Conservation (phyloP, 2,113 vertebrate species). For the Symphodus melops region DNA sequence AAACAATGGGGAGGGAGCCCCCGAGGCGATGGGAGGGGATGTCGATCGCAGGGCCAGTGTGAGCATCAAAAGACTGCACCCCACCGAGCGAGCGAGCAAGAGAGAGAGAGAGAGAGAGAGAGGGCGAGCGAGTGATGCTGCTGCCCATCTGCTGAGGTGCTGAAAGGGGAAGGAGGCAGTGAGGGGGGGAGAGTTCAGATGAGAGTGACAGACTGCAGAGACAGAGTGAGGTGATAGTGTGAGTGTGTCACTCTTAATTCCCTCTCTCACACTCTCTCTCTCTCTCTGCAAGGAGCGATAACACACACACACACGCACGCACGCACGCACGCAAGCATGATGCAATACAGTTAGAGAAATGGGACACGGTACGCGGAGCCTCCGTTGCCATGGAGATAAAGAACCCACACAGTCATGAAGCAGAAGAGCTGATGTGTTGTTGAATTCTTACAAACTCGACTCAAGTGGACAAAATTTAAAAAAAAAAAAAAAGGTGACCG, state of each 20-base stretch:
- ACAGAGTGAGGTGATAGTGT: constrained; percentile 17
- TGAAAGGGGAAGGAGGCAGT: constrained; percentile 36
- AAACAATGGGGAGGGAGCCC: constrained; percentile 71
- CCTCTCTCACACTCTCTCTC: constrained; percentile 2
- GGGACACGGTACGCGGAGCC: not conserved
- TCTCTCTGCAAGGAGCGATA: constrained; percentile 2
- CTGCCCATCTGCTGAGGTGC: constrained; percentile 27
- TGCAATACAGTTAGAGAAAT: not conserved
- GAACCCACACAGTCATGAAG: not conserved
- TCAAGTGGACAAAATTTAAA: not conserved
- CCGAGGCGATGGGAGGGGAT: constrained; percentile 68
- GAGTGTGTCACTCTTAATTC: constrained; percentile 22
- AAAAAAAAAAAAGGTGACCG: too few species aligned
- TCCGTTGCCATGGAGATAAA: not conserved
- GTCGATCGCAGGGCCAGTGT: constrained; percentile 59
- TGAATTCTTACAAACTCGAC: not conserved
- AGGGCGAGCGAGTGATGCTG: constrained; percentile 28
- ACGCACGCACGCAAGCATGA: not conserved
- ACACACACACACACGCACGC: not conserved
- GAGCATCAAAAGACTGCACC: constrained; percentile 75
- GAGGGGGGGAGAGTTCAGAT: constrained; percentile 18
- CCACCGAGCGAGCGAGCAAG: constrained; percentile 52
- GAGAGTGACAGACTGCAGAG: constrained; percentile 43
- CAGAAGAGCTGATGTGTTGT: not conserved
- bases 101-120: constrained; percentile 43